A percentile compares a stretch with the other conserved stretches of the same genome.
Evolutionary conservation across 2,888 invertebrate genomes (phyloP).

Genomic region (Nomada fabriciana): DNA sequence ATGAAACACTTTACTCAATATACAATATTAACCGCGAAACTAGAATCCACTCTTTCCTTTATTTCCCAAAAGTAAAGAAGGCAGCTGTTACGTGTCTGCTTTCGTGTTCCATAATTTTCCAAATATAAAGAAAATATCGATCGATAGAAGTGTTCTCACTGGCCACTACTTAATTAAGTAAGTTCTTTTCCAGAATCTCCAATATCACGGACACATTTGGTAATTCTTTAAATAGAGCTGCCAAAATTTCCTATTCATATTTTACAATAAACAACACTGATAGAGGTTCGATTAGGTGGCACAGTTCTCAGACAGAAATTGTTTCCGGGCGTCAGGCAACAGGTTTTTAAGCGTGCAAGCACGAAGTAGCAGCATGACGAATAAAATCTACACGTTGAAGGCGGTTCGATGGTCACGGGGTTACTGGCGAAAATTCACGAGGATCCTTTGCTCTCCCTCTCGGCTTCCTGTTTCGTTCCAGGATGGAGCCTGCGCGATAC

Average conservation of each 20-base stretch:
- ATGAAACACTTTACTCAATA: not conserved
- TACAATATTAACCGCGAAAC: not conserved
- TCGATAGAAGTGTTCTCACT: too few relatives aligned
- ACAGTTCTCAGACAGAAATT: not conserved
- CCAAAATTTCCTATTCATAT: not conserved
- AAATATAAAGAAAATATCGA: too few relatives aligned
- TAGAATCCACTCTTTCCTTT: not conserved
- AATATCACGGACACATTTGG: not conserved
- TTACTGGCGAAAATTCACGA: slow-evolving; percentile 68
- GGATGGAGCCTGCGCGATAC: slow-evolving; percentile 63
- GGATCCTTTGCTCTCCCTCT: slow-evolving; percentile 56
- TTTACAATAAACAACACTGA: not conserved
- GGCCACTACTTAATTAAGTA: not conserved
- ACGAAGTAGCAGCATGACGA: not conserved
- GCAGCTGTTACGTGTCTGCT: too few relatives aligned
- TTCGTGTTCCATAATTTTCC: too few relatives aligned
- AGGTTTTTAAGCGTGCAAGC: slow-evolving; percentile 39
- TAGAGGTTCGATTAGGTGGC: not conserved
- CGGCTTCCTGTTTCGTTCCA: slow-evolving; percentile 36
- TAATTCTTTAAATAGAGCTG: not conserved
- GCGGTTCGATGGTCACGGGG: slow-evolving; percentile 56
- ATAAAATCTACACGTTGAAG: slow-evolving; percentile 2
- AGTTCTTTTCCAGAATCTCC: too few relatives aligned
- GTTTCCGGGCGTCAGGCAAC: slow-evolving; percentile 40
- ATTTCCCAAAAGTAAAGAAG: not conserved